Conservation (phyloP, 2,113 vertebrate species). For the Centropus bengalensis region DNA sequence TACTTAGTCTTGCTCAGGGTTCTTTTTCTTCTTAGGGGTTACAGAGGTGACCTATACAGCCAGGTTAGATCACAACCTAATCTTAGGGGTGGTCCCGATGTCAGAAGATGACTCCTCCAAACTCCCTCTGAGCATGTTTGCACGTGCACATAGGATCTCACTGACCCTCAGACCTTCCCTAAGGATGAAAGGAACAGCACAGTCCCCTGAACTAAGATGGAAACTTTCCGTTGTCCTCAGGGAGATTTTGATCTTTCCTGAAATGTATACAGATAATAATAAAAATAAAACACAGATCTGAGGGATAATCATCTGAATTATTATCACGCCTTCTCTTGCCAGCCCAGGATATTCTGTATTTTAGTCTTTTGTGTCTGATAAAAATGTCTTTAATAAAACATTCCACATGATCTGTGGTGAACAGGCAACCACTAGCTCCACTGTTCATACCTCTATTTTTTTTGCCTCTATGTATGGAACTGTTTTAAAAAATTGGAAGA, state of each 20-base stretch:
- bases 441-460: slow-evolving; percentile 16
- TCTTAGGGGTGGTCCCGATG: neutral
- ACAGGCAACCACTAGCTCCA: slow-evolving; percentile 20
- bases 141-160: neutral
- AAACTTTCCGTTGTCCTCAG: neutral
- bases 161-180: neutral
- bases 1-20: neutral
- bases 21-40: neutral
- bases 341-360: slow-evolving; percentile 2
- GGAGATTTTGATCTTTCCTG: neutral
- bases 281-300: slow-evolving; percentile 4
- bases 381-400: slow-evolving; percentile 22
- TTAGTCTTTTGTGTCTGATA: neutral
- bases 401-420: slow-evolving; percentile 3
- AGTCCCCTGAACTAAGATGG: neutral
- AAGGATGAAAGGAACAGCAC: neutral
- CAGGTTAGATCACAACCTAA: neutral
- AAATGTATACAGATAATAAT: neutral
- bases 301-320: slow-evolving; percentile 25
- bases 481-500: slow-evolving; percentile 51
- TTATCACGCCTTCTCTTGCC: neutral
- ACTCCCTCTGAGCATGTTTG: neutral
- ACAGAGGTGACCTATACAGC: neutral
- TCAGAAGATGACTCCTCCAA: neutral
- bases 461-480: slow-evolving; percentile 55